phyloP scores from a whole-genome alignment of 2,113 vertebrate species.

The Periophthalmus modestus region DNA sequence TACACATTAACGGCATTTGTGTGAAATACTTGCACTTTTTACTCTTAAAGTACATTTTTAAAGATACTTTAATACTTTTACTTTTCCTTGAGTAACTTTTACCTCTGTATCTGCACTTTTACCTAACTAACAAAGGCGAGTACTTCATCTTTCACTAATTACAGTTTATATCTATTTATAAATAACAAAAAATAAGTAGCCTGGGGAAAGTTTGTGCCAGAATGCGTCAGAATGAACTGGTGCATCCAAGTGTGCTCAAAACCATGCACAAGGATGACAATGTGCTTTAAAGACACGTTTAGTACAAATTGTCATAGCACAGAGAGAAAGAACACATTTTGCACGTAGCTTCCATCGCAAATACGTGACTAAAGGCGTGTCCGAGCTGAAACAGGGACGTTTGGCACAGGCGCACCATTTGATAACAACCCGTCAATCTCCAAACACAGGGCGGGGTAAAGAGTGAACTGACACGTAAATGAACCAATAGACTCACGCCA shows the following conservation, averaged over 20 bases:
- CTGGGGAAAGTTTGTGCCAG: not conserved
- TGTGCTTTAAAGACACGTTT: not conserved
- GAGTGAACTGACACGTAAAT: not conserved
- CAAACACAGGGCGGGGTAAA: rapidly evolving
- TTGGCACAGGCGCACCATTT: conserved; percentile 38
- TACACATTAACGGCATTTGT: too few species aligned
- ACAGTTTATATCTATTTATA: not conserved
- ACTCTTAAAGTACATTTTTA: too few species aligned
- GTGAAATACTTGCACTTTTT: too few species aligned
- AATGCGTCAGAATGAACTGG: not conserved
- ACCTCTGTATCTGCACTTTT: too few species aligned
- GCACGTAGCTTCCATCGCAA: conserved; percentile 33
- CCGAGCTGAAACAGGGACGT: not conserved
- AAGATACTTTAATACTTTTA: too few species aligned
- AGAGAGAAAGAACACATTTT: not conserved
- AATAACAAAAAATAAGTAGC: not conserved
- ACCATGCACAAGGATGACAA: not conserved
- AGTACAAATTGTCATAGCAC: conserved; percentile 9
- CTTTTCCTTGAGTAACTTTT: too few species aligned
- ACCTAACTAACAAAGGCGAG: too few species aligned
- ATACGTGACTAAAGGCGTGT: conserved; percentile 13
- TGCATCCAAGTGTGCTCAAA: not conserved
- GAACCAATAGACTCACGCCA: conserved; percentile 48
- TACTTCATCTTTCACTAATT: too few species aligned
- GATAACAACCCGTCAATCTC: not conserved